Percentiles rank a stretch among this genome's conserved stretches.
These are phyloP conservation scores for Aricia agestis DNA, from an alignment of 1,140 invertebrate genomes.

Conservation along the genomic window DNA sequence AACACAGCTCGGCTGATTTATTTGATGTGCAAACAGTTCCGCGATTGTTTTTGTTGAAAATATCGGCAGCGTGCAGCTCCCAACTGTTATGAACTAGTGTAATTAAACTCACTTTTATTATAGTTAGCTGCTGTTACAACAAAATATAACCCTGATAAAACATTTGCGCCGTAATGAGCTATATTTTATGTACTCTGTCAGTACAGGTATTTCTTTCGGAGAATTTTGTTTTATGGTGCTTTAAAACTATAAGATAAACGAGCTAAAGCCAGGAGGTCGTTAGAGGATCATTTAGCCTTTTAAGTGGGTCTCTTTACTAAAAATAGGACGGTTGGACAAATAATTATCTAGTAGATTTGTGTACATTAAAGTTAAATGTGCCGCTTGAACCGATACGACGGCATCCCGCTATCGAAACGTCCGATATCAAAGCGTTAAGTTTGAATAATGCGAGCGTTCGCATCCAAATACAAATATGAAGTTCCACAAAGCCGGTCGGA, in stretches of 20 bases:
- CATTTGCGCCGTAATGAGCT: neutral
- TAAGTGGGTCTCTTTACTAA: too few relatives aligned
- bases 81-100: neutral
- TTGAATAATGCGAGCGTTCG: neutral
- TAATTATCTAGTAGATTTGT: too few relatives aligned
- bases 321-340: too few relatives aligned
- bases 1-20: neutral
- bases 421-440: neutral
- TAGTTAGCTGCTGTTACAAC: neutral
- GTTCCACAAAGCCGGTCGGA: neutral
- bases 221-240: too few relatives aligned
- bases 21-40: neutral
- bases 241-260: too few relatives aligned
- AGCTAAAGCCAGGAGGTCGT: too few relatives aligned
- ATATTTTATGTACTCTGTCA: neutral
- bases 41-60: constrained; percentile 3
- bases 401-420: too few relatives aligned
- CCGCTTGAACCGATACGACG: neutral
- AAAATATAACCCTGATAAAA: neutral
- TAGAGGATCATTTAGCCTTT: too few relatives aligned
- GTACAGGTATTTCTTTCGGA: too few relatives aligned
- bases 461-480: neutral
- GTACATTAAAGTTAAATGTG: too few relatives aligned
- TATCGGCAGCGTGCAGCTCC: neutral
- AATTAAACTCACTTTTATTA: neutral